Base-by-base conservation (phyloP, 2,888 invertebrate species). In the Agonum fuliginosum region DNA sequence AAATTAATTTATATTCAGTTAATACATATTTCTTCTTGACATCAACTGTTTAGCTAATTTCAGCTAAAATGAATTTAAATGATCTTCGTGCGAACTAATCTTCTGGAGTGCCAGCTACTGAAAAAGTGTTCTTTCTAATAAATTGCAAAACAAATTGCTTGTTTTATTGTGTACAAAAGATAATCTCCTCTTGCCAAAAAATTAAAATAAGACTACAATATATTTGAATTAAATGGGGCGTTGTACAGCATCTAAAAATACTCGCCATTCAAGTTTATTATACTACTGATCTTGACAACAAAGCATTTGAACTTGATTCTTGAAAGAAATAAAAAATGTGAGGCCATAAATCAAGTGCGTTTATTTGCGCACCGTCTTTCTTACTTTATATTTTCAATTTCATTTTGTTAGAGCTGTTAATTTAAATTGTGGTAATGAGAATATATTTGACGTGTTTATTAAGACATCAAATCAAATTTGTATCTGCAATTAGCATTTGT, bases 391-490 rank as follows among this genome's bases (percentile, higher is more conserved):
- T 17, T 30, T 30, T 30, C 14, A 62, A 30, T 62, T 62, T 62
- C 19, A 62, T 62, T 62, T 27, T 17, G 17, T 27, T 30, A 19
- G 27, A n/a, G 6, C 17, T 27, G 17, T 62, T 30, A 62, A 17
- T 30, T 62, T 27, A 5, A 30, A 62, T 17, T 12, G 17, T 62
- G 14, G 0, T 62, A 62, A 62, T 62, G 58, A 62, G 14, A 62
- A 62, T 30, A 30, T 62, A 62, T 62, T 62, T 62, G 58, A 30
- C 58, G 30, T 62, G 17, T 62, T 62, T 62, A 62, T 62, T 62
- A 30, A 17, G 10, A 0, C n/a, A 27, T 2, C 3, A 12, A 54
- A 24, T 22, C 14, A 54, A 24, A 10, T 54, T 20, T 54, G 24
- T 24, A 48, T 8, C 17, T 48, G 20, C 6, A 20, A 20, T 20